phyloP scores from a whole-genome alignment of 2,113 vertebrate species.

The Chionis minor region DNA sequence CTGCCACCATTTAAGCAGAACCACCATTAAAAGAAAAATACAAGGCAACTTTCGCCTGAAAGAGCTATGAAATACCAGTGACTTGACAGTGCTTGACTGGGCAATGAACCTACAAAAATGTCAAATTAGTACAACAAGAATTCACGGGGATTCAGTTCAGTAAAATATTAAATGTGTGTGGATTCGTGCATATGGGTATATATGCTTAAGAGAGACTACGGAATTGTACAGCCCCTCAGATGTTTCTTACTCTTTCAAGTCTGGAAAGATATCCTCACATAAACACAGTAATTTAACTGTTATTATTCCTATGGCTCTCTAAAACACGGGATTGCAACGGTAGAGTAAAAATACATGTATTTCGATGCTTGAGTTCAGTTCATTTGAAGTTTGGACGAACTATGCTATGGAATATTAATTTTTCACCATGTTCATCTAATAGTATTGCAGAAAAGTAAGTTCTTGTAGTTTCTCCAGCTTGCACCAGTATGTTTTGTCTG shows the following conservation, averaged over 20 bases:
- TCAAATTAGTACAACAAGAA: neutral
- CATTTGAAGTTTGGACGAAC: neutral
- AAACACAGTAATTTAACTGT: neutral
- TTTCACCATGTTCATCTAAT: neutral
- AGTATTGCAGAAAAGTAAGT: neutral
- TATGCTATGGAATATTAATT: neutral
- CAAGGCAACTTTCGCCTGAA: neutral
- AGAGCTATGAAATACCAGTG: neutral
- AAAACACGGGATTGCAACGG: neutral
- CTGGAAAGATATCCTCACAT: neutral
- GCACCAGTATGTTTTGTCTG: neutral
- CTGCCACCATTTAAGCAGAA: neutral
- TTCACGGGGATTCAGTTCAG: neutral
- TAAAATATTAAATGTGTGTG: neutral
- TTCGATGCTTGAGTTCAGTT: neutral
- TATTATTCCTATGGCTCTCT: neutral
- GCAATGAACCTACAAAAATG: neutral
- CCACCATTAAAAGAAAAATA: neutral
- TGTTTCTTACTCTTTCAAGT: neutral
- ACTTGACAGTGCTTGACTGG: neutral
- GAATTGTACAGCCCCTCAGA: neutral
- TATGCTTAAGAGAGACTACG: neutral
- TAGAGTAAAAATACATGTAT: neutral
- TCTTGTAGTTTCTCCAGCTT: neutral
- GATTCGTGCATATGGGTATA: neutral